A percentile compares a stretch with the other conserved stretches of the same genome.
Conservation (phyloP, 1,140 invertebrate species). For the Drosophila nasuta region DNA sequence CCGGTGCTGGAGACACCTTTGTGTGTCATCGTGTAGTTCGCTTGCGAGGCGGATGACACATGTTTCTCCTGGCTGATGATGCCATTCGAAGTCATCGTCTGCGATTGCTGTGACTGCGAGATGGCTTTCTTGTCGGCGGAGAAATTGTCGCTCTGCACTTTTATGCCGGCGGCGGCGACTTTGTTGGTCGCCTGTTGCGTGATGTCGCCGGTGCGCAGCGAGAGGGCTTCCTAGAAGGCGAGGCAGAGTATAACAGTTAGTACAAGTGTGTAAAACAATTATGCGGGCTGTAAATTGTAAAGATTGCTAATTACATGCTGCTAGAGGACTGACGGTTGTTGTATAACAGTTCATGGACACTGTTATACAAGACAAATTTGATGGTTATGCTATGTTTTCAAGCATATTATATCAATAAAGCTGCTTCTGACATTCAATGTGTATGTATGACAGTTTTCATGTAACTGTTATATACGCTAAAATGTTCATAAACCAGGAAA, state of each 20-base stretch:
- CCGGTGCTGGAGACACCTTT: constrained; percentile 89
- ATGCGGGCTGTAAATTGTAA: neutral
- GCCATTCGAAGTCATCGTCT: constrained; percentile 92
- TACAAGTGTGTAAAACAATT: neutral
- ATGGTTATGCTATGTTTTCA: no score
- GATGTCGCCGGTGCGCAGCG: constrained; percentile 92
- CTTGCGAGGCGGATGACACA: constrained; percentile 89
- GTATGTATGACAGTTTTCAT: neutral
- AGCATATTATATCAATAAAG: neutral
- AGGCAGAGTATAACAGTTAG: constrained; percentile 21
- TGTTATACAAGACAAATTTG: constrained; percentile 9
- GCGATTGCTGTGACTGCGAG: constrained; percentile 92
- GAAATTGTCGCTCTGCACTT: constrained; percentile 93
- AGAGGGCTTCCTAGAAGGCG: constrained; percentile 89
- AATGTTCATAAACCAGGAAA: neutral
- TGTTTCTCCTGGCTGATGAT: constrained; percentile 89
- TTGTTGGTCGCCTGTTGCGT: constrained; percentile 93
- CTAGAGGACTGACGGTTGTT: neutral
- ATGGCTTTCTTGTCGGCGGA: constrained; percentile 94
- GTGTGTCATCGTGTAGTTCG: constrained; percentile 91
- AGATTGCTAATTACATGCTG: constrained; percentile 23
- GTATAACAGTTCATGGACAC: constrained; percentile 3
- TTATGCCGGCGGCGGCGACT: constrained; percentile 91
- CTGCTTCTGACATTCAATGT: neutral
- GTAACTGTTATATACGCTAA: neutral